These are phyloP conservation scores for Procambarus virginalis DNA, from an alignment of 1,140 invertebrate genomes.

Conservation along the genomic window DNA sequence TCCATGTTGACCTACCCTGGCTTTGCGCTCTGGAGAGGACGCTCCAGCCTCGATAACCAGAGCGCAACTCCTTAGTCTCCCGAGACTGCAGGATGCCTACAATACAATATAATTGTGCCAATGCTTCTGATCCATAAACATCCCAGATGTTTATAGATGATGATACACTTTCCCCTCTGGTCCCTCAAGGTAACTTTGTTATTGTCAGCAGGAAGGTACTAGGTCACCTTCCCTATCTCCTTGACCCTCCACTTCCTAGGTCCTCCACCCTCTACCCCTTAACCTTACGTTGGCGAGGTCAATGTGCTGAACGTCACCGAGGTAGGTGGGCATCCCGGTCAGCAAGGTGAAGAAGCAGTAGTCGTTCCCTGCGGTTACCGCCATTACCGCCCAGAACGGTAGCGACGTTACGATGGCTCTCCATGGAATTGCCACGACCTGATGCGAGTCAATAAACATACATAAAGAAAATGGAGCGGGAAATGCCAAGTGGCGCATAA, in stretches of 20 bases:
- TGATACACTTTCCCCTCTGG: neutral
- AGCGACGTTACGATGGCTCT: slow-evolving; percentile 8
- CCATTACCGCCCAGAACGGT: slow-evolving; percentile 33
- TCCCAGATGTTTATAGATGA: too few species aligned
- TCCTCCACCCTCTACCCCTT: neutral
- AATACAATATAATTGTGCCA: too few species aligned
- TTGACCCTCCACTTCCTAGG: too few species aligned
- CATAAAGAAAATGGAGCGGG: neutral
- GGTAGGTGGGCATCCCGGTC: slow-evolving; percentile 22
- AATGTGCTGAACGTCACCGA: slow-evolving; percentile 4
- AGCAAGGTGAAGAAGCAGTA: slow-evolving; percentile 17
- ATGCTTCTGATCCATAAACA: too few species aligned
- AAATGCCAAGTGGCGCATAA: neutral
- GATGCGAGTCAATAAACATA: neutral
- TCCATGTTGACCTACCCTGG: too few species aligned
- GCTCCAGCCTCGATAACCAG: too few species aligned
- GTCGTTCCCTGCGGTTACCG: neutral
- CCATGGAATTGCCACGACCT: slow-evolving; percentile 35
- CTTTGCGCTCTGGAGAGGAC: too few species aligned
- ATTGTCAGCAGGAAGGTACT: neutral
- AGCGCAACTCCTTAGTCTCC: too few species aligned
- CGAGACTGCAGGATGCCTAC: too few species aligned
- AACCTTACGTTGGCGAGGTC: slow-evolving; percentile 5
- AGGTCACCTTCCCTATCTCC: neutral
- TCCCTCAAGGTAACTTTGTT: neutral